Conservation (phyloP, 2,113 vertebrate species). For the Platichthys flesus region DNA sequence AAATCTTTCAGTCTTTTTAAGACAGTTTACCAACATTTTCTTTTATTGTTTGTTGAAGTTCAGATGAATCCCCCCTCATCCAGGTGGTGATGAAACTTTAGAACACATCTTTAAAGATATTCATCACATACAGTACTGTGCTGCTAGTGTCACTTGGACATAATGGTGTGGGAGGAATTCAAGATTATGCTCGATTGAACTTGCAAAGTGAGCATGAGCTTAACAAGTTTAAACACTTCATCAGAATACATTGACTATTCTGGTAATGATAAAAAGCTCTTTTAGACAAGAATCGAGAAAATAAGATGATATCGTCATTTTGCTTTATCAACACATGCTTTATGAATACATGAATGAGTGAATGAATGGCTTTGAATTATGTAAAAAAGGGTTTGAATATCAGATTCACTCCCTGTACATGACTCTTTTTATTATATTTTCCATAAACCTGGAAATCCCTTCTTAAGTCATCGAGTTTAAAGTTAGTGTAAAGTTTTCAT, state of each 20-base stretch:
- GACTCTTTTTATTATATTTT: no score
- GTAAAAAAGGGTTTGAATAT: neutral
- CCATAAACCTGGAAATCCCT: no score
- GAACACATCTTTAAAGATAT: neutral
- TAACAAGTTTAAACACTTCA: neutral
- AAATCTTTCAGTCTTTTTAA: neutral
- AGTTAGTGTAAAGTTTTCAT: no score
- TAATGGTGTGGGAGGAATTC: constrained; percentile 23
- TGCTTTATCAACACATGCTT: neutral
- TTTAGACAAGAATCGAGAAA: neutral
- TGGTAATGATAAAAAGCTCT: neutral
- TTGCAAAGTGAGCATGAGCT: neutral
- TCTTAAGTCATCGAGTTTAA: no score
- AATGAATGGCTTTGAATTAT: no score
- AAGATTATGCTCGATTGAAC: neutral
- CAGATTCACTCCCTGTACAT: no score
- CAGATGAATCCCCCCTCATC: neutral
- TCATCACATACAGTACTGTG: neutral
- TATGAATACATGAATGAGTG: no score
- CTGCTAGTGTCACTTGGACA: constrained; percentile 5
- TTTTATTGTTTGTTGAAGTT: neutral
- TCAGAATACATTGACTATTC: neutral
- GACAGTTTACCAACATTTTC: neutral
- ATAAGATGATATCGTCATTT: neutral
- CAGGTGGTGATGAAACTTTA: constrained; percentile 14